Base-by-base conservation (phyloP, 2,888 invertebrate genomes). In the Perithous albicinctus region DNA sequence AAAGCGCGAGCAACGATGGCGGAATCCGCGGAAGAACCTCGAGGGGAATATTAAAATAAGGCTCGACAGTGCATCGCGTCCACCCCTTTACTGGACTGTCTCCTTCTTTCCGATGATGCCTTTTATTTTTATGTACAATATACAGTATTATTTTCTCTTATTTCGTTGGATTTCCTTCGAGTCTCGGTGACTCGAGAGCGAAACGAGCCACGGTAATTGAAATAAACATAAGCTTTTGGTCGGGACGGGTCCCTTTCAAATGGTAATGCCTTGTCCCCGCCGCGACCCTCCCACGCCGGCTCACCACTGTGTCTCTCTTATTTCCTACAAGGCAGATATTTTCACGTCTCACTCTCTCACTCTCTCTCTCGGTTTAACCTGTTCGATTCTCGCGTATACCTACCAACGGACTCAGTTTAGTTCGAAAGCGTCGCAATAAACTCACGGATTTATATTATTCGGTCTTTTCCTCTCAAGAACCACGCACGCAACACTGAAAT, bases 191-290 rank as follows among this genome's bases (percentile, higher is more conserved):
- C 63, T 75, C 23, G 54, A 72, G 72, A 76, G 79, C 75, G 61
- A 70, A 86, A 84, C 78, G 83, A 67, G 59, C 67, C 72, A 85
- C 84, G 84, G 81, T 88, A 88, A 88, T 88, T 87, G 88, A 88
- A 87, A 89, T 89, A 89, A 89, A 88, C 87, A 88, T 89, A 87
- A 88, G 87, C 85, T 88, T 88, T 86, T 85, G 84, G 86, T 76
- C 69, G 78, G 56, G 80, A 82, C 83, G 86, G 85, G 82, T 73
- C 80, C 84, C 87, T 88, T 88, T 89, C 85, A 86, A 83, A 88
- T 88, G 89, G 85, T 87, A 88, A 90, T 89, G 86, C 83, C 82
- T 77, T 48, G 73, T 82, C 74, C 81, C 74, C 83, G 54, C 69
- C 69, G 69, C 82, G 82, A 82, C 83, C 85, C 86, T 85, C 85